Evolutionary conservation across 2,113 vertebrate genomes (phyloP).

Genomic region (Apaloderma vittatum): DNA sequence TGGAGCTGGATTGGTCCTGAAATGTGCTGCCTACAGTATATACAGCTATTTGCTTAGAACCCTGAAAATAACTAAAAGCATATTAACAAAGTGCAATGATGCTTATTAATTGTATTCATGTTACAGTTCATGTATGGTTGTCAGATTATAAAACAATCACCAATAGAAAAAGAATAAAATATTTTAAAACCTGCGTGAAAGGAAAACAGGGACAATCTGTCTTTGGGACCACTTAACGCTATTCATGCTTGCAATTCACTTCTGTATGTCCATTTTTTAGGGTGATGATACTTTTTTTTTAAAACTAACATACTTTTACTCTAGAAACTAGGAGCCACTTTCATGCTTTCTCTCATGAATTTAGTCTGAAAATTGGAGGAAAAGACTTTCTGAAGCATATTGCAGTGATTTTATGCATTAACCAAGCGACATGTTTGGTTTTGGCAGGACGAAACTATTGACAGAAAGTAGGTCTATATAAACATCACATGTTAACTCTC

Average conservation of each 20-base stretch:
- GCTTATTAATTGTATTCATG: neutral
- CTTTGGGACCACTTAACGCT: neutral
- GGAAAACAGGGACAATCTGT: neutral
- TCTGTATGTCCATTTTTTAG: neutral
- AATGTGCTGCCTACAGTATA: neutral
- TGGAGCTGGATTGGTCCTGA: neutral
- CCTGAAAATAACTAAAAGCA: neutral
- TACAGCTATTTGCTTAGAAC: neutral
- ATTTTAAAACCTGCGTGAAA: neutral
- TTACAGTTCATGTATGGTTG: neutral
- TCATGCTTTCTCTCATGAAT: neutral
- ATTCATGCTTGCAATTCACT: neutral
- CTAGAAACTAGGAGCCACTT: neutral
- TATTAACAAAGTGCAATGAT: neutral
- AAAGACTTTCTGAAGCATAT: neutral
- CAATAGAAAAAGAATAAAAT: neutral
- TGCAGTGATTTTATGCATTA: neutral
- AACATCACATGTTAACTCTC: neutral
- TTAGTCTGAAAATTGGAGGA: neutral
- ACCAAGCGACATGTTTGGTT: neutral
- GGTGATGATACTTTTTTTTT: neutral
- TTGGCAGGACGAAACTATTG: neutral
- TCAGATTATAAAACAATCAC: neutral
- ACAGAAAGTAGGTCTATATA: neutral
- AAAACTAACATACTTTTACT: neutral